Conservation (phyloP, 2,888 invertebrate species). For the Clivina fossor region DNA sequence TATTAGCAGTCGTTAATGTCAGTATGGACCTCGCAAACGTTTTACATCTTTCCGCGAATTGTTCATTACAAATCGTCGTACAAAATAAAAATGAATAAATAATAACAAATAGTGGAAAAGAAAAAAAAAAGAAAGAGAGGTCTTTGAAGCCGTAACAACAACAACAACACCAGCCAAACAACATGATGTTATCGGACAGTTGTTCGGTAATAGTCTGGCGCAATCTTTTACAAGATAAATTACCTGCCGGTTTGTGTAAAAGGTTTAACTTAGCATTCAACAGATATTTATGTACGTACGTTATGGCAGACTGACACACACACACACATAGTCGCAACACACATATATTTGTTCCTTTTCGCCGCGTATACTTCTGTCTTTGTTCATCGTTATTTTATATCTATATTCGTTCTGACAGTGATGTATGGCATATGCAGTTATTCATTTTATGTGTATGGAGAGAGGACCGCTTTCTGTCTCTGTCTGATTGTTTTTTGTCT, state of each 20-base stretch:
- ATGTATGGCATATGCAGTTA: constrained; percentile 56
- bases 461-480: constrained; percentile 40
- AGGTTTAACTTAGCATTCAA: constrained; percentile 34
- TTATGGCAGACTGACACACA: constrained; percentile 36
- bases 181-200: constrained; percentile 33
- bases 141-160: constrained; percentile 23
- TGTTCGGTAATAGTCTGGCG: constrained; percentile 31
- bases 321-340: constrained; percentile 3
- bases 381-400: constrained; percentile 55
- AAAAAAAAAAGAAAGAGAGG: background rate
- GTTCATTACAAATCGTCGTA: constrained; percentile 30
- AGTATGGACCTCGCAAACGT: constrained; percentile 4
- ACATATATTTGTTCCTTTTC: constrained; percentile 16
- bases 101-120: constrained; percentile 22
- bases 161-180: constrained; percentile 2
- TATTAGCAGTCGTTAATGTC: constrained; percentile 6
- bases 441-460: constrained; percentile 52
- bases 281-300: constrained; percentile 34
- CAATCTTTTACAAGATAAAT: constrained; percentile 34
- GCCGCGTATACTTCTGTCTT: constrained; percentile 18
- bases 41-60: constrained; percentile 27
- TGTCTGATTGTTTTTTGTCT: too few species aligned
- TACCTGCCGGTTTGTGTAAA: constrained; percentile 32
- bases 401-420: constrained; percentile 55
- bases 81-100: constrained; percentile 28